These are phyloP conservation scores for Drymodes brunneopygia DNA, from an alignment of 2,113 vertebrate species.

Conservation along the genomic window DNA sequence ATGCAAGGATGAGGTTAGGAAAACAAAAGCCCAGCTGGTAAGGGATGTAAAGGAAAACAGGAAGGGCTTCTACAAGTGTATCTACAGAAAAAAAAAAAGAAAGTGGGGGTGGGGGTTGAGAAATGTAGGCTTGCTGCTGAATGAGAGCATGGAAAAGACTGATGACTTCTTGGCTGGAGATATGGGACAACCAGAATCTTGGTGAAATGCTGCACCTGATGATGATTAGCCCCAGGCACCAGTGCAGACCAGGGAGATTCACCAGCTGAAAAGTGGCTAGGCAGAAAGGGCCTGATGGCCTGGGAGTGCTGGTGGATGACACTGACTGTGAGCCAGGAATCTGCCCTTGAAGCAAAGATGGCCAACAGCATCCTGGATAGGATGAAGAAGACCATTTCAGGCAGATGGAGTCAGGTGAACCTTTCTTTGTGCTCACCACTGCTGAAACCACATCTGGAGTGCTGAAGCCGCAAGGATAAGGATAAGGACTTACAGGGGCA, in stretches of 20 bases:
- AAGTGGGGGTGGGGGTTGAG: accelerated
- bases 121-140: not conserved
- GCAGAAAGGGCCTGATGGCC: not conserved
- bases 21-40: not conserved
- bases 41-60: not conserved
- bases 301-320: not conserved
- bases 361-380: too few relatives aligned
- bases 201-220: not conserved
- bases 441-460: too few relatives aligned
- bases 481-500: too few relatives aligned
- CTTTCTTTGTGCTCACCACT: too few relatives aligned
- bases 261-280: not conserved
- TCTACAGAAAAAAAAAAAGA: not conserved
- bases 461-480: too few relatives aligned
- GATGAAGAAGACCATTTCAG: too few relatives aligned
- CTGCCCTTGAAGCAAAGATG: too few relatives aligned
- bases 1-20: not conserved
- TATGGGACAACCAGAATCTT: not conserved
- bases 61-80: not conserved
- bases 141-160: not conserved
- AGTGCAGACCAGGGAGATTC: not conserved
- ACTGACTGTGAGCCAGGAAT: not conserved
- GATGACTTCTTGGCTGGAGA: not conserved
- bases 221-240: not conserved
- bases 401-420: too few relatives aligned